phyloP scores from a whole-genome alignment of 2,797 vertebrate genomes.

The Urophycis tenuis region DNA sequence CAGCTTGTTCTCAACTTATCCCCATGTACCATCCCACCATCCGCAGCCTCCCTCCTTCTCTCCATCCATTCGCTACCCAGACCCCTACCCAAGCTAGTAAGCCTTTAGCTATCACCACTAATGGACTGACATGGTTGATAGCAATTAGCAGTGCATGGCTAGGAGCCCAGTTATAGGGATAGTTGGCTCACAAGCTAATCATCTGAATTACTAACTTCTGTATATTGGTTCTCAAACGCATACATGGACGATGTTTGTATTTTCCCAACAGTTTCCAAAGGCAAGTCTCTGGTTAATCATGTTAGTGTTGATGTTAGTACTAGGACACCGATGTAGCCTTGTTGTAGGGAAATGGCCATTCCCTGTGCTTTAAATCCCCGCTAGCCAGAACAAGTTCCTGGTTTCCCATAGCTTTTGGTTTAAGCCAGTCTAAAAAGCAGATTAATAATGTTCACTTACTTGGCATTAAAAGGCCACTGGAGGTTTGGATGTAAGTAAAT shows the following conservation, averaged over 20 bases:
- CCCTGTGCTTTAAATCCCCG: constrained; percentile 39
- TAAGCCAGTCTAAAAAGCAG: constrained; percentile 6
- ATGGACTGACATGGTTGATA: constrained; percentile 9
- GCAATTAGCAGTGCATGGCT: not conserved
- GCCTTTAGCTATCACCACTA: constrained; percentile 49
- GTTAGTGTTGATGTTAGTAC: constrained; percentile 24
- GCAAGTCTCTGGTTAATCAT: constrained; percentile 47
- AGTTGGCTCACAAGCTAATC: not conserved
- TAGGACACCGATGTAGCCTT: constrained; percentile 13
- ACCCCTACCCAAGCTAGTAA: constrained; percentile 43
- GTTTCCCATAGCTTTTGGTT: constrained; percentile 17
- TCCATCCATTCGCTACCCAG: constrained; percentile 37
- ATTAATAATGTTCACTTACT: not conserved
- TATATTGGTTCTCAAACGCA: not conserved
- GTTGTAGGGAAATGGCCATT: constrained; percentile 12
- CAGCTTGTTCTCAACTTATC: constrained; percentile 63
- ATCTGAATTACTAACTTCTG: not conserved
- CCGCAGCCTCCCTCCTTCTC: constrained; percentile 52
- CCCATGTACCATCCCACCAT: constrained; percentile 80
- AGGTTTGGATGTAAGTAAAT: constrained; percentile 22
- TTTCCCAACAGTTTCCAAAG: constrained; percentile 45
- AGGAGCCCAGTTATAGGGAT: not conserved
- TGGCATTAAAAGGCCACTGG: not conserved
- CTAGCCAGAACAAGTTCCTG: constrained; percentile 39
- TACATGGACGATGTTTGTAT: constrained; percentile 27